These are phyloP conservation scores for Azemiops feae DNA, from an alignment of 2,113 vertebrate species.

Conservation along the genomic window DNA sequence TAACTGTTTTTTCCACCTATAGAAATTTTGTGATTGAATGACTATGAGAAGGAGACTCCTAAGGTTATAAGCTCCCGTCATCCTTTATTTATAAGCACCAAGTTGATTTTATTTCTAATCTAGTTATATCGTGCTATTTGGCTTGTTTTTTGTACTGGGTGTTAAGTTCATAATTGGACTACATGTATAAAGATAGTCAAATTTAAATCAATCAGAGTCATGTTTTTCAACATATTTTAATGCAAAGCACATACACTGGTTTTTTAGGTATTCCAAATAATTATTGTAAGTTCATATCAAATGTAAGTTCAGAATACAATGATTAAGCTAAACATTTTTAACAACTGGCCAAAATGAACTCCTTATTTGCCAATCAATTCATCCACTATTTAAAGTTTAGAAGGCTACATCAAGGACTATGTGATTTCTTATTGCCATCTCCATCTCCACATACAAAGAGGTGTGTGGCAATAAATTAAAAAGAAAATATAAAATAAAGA, in stretches of 20 bases:
- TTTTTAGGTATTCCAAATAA: background rate
- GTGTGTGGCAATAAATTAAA: background rate
- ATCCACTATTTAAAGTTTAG: background rate
- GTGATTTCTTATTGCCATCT: background rate
- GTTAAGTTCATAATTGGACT: no score
- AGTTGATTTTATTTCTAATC: no score
- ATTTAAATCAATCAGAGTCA: no score
- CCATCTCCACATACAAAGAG: background rate
- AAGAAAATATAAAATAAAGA: background rate
- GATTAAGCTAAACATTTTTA: background rate
- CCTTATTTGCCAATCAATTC: background rate
- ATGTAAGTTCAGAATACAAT: background rate
- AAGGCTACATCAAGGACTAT: background rate
- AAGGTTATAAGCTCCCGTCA: no score
- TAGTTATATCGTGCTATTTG: no score
- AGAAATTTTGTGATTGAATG: no score
- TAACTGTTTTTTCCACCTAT: no score
- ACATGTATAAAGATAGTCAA: no score
- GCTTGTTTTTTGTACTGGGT: no score
- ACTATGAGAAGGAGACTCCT: no score
- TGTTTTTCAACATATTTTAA: background rate
- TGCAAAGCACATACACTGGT: background rate
- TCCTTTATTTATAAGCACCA: no score
- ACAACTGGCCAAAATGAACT: background rate
- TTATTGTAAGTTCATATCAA: background rate